Evolutionary conservation across 2,797 vertebrate genomes (phyloP).

Genomic region (Phoeniculus purpureus): DNA sequence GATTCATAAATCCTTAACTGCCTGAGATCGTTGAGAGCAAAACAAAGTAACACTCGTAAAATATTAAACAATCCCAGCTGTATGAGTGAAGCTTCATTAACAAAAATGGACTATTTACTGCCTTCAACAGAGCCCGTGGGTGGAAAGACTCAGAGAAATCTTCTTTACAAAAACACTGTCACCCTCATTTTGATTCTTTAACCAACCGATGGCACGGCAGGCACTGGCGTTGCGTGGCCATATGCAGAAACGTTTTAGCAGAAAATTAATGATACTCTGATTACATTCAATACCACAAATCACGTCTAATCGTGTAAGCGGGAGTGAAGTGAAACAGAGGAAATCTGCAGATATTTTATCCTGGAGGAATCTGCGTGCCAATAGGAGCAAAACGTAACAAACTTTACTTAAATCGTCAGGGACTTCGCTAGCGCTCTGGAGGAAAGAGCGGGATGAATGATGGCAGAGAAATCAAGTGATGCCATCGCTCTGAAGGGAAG

Average conservation of each 20-base stretch:
- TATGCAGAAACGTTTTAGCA: conserved; percentile 54
- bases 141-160: conserved; percentile 80
- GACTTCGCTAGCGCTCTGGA: conserved; percentile 21
- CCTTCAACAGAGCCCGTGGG: conserved; percentile 80
- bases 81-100: conserved; percentile 87
- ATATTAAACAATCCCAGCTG: conserved; percentile 90
- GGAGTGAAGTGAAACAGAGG: conserved; percentile 38
- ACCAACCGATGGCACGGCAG: conserved; percentile 66
- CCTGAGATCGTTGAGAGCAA: conserved; percentile 91
- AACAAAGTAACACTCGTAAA: conserved; percentile 91
- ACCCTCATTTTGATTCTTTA: conserved; percentile 77
- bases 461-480: background rate
- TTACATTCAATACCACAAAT: conserved; percentile 53
- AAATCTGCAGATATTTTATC: conserved; percentile 40
- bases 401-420: conserved; percentile 57
- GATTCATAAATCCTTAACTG: conserved; percentile 99
- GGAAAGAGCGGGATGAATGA: conserved; percentile 35
- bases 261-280: conserved; percentile 65
- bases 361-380: conserved; percentile 15
- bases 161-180: conserved; percentile 73
- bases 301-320: conserved; percentile 1
- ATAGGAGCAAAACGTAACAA: conserved; percentile 44
- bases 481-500: background rate
- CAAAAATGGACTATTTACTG: conserved; percentile 87
- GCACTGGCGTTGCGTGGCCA: conserved; percentile 64